Evolutionary conservation across 2,113 vertebrate species (phyloP).

Genomic region (Nipponia nippon): DNA sequence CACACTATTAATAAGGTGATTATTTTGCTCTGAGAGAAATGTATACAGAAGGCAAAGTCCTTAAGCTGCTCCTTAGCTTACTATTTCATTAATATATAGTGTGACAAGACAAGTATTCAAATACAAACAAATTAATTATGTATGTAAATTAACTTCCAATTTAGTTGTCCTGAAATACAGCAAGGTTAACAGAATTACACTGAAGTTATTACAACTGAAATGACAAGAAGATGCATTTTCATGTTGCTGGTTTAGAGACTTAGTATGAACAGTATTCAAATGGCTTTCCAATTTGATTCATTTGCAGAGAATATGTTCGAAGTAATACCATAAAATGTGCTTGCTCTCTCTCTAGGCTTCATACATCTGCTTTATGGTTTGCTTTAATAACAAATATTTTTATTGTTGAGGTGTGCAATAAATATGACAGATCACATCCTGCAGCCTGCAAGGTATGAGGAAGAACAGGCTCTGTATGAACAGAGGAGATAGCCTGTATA

Average conservation of each 20-base stretch:
- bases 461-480: background rate
- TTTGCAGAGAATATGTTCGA: background rate
- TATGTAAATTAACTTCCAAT: constrained; percentile 33
- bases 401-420: background rate
- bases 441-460: background rate
- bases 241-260: background rate
- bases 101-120: background rate
- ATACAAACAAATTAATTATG: constrained; percentile 30
- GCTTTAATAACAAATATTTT: constrained; percentile 33
- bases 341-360: background rate
- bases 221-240: constrained; percentile 40
- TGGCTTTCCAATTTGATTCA: background rate
- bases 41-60: background rate
- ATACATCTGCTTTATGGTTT: background rate
- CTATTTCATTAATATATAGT: constrained; percentile 18
- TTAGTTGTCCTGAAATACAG: constrained; percentile 30
- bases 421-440: background rate
- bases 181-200: constrained; percentile 37
- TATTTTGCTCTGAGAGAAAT: background rate
- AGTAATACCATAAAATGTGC: constrained; percentile 12
- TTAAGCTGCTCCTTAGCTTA: constrained; percentile 2
- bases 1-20: background rate
- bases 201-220: constrained; percentile 37
- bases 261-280: background rate
- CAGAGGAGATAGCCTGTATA: background rate